Conservation (phyloP, 1,140 invertebrate species). For the Cydia splendana region DNA sequence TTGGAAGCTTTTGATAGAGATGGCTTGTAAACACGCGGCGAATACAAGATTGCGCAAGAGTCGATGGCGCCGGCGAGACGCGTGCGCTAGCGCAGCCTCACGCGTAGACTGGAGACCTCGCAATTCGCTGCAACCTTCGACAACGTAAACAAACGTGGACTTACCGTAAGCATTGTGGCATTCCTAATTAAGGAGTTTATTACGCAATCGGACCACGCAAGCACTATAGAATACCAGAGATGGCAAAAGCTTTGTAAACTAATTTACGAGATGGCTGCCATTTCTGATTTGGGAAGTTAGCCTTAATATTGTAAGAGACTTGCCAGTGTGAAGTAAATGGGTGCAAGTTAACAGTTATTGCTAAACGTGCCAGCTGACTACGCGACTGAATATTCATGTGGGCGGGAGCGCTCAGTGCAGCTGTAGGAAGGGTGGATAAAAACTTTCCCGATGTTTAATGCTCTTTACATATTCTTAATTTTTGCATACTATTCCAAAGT, state of each 20-base stretch:
- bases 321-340: slow-evolving; percentile 50
- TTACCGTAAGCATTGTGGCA: slow-evolving; percentile 55
- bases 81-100: slow-evolving; percentile 73
- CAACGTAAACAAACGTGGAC: slow-evolving; percentile 72
- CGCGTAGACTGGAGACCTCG: slow-evolving; percentile 74
- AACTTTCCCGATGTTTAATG: slow-evolving; percentile 29
- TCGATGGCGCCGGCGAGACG: slow-evolving; percentile 74
- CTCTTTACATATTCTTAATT: slow-evolving; percentile 31
- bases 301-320: slow-evolving; percentile 37
- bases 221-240: slow-evolving; percentile 7
- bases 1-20: slow-evolving; percentile 58
- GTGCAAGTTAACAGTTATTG: slow-evolving; percentile 75
- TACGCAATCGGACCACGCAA: slow-evolving; percentile 12
- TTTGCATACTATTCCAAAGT: slow-evolving; percentile 27
- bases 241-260: slow-evolving; percentile 25
- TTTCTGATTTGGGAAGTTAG: slow-evolving; percentile 27
- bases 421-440: slow-evolving; percentile 30
- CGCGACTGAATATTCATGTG: slow-evolving; percentile 73
- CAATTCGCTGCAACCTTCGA: slow-evolving; percentile 76
- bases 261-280: slow-evolving; percentile 25
- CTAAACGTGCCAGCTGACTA: slow-evolving; percentile 53
- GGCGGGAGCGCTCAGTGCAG: slow-evolving; percentile 51
- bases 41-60: slow-evolving; percentile 65
- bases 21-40: slow-evolving; percentile 59
- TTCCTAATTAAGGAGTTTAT: slow-evolving; percentile 33